Conservation (phyloP, 2,888 invertebrate species). For the Drosophila greeni region DNA sequence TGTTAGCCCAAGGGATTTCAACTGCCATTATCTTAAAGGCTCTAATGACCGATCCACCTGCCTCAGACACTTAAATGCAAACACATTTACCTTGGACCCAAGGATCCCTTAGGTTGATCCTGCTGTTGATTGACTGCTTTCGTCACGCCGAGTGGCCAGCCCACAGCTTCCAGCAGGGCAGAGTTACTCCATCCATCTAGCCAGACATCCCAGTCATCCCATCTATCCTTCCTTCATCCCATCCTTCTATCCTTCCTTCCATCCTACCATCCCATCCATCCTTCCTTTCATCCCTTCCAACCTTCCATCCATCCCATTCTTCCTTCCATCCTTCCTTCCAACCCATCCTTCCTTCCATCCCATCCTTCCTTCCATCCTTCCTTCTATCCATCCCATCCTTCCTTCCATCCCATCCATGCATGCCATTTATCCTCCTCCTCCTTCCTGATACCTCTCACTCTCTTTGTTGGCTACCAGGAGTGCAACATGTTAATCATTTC, state of each 20-base stretch:
- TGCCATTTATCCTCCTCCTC: constrained; percentile 26
- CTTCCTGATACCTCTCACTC: neutral
- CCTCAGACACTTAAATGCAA: constrained; percentile 22
- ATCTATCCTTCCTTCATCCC: too few relatives aligned
- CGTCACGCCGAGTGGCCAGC: constrained; percentile 54
- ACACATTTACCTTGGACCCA: constrained; percentile 5
- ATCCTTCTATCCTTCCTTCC: too few relatives aligned
- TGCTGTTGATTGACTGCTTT: constrained; percentile 51
- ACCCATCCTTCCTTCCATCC: too few relatives aligned
- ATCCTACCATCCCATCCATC: constrained; percentile 17
- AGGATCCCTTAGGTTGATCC: constrained; percentile 30
- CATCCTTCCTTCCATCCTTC: constrained; percentile 1
- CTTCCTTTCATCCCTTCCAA: too few relatives aligned
- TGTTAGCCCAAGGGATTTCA: neutral
- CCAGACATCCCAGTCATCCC: neutral
- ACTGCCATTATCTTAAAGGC: constrained; percentile 7
- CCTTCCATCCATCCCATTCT: too few relatives aligned
- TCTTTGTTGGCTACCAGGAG: constrained; percentile 22
- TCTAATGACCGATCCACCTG: constrained; percentile 19
- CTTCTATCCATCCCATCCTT: constrained; percentile 7
- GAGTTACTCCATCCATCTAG: neutral
- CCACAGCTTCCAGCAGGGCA: constrained; percentile 16
- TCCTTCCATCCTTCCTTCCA: too few relatives aligned
- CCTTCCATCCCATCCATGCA: neutral
- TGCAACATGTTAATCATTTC: constrained; percentile 69